A percentile compares a stretch with the other conserved stretches of the same genome.
Conservation (phyloP, 2,888 invertebrate genomes). For the Octonoba sinensis region DNA sequence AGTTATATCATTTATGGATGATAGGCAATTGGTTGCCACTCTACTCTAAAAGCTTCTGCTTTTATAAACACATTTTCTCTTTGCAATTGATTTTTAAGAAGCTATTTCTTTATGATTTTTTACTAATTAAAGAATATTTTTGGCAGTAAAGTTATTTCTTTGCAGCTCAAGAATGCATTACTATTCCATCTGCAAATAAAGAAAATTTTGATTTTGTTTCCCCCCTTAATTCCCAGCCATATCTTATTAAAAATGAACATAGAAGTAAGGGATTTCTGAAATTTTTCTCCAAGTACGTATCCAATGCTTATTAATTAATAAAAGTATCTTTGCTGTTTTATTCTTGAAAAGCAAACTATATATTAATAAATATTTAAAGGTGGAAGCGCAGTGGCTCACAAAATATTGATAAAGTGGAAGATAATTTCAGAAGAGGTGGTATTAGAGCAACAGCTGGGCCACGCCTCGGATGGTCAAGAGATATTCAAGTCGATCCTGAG, state of each 20-base stretch:
- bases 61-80: no score
- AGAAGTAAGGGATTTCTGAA: conserved; percentile 78
- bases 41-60: no score
- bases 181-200: conserved; percentile 42
- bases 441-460: conserved; percentile 81
- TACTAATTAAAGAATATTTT: no score
- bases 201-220: conserved; percentile 29
- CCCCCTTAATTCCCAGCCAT: conserved; percentile 34
- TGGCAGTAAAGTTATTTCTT: background rate
- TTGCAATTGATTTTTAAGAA: no score
- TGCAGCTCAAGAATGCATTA: conserved; percentile 46
- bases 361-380: conserved; percentile 6
- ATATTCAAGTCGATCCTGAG: conserved; percentile 39
- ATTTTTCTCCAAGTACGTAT: conserved; percentile 76
- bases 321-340: no score
- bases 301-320: no score
- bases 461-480: conserved; percentile 73
- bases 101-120: no score
- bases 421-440: conserved; percentile 79
- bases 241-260: conserved; percentile 55
- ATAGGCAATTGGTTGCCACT: no score
- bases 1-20: no score
- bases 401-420: conserved; percentile 69
- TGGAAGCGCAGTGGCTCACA: conserved; percentile 55
- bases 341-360: no score